phyloP scores from a whole-genome alignment of 2,113 vertebrate genomes.

The Saguinus imperator region DNA sequence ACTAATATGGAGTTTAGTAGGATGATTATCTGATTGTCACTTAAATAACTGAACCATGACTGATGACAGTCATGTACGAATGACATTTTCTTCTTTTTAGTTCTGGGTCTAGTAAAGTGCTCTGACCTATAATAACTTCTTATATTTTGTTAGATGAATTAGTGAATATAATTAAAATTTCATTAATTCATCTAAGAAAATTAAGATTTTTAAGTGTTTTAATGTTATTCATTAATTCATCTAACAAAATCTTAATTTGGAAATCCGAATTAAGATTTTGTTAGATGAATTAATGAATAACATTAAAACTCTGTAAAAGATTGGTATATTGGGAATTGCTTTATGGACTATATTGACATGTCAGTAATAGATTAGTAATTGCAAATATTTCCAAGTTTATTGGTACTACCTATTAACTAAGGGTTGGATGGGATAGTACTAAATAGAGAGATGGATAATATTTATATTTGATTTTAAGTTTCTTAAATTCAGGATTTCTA shows the following conservation, averaged over 20 bases:
- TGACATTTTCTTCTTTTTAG: not conserved
- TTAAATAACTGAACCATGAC: not conserved
- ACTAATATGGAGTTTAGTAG: not conserved
- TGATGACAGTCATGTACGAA: not conserved
- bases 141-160: not conserved
- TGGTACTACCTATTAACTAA: not conserved
- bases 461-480: not conserved
- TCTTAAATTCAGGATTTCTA: not conserved
- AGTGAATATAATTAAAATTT: not conserved
- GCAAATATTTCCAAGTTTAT: not conserved
- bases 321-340: not conserved
- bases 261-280: not conserved
- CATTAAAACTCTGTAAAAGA: not conserved
- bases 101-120: not conserved
- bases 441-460: not conserved
- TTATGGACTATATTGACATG: not conserved
- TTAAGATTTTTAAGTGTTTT: no score
- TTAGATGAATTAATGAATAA: not conserved
- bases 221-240: no score
- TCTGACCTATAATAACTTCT: not conserved
- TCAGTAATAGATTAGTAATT: not conserved
- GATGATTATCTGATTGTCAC: not conserved
- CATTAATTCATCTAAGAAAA: no score
- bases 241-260: no score
- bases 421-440: not conserved